Conservation (phyloP, 2,797 vertebrate genomes). For the Scyliorhinus canicula region DNA sequence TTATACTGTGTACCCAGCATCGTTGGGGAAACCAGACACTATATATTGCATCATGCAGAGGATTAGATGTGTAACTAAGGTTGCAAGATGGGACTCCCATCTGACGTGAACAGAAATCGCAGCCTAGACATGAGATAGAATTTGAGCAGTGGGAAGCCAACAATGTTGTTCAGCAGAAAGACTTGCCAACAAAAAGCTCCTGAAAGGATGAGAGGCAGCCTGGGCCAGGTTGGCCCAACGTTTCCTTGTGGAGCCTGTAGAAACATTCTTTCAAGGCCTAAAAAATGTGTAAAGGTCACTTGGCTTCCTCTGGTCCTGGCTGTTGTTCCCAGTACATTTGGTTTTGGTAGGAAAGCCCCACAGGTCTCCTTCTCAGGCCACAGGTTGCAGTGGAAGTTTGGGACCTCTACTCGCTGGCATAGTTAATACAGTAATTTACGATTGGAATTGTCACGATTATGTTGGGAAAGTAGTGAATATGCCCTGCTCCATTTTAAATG, state of each 20-base stretch:
- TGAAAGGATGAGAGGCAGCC: background rate
- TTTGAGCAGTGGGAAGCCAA: background rate
- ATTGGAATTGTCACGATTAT: slow-evolving; percentile 34
- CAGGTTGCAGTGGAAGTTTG: background rate
- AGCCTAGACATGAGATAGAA: background rate
- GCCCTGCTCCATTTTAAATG: background rate
- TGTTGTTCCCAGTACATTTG: background rate
- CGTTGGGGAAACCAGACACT: background rate
- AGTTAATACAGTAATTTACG: background rate
- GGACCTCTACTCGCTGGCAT: background rate
- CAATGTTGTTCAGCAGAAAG: background rate
- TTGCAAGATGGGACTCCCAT: background rate
- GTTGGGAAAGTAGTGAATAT: background rate
- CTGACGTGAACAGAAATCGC: background rate
- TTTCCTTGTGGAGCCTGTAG: background rate
- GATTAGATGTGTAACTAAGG: background rate
- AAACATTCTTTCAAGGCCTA: background rate
- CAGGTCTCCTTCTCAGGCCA: background rate
- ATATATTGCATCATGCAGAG: background rate
- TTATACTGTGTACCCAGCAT: background rate
- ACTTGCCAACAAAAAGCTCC: background rate
- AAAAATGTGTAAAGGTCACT: background rate
- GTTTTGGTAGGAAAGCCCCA: background rate
- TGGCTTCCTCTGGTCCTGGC: background rate
- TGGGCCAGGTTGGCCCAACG: background rate